Percentiles rank a stretch among this genome's conserved stretches.
Conservation (phyloP, 2,797 vertebrate species). For the Sebastes hubbsi region DNA sequence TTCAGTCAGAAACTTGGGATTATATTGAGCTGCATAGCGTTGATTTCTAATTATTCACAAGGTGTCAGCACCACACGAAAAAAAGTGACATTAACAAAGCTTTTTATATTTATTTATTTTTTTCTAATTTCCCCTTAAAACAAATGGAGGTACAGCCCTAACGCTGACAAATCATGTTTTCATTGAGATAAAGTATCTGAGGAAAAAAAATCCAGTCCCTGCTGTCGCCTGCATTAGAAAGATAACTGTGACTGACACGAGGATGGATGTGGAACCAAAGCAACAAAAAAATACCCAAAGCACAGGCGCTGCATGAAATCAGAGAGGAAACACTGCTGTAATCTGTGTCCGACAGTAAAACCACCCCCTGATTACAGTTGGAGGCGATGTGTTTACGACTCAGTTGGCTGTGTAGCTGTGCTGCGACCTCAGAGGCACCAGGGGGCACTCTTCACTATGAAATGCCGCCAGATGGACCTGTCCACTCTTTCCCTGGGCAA, state of each 20-base stretch:
- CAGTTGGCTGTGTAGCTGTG: slow-evolving; percentile 23
- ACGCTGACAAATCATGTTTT: slow-evolving; percentile 46
- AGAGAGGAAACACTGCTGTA: slow-evolving; percentile 38
- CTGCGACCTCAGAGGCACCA: slow-evolving; percentile 38
- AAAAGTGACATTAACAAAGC: background rate
- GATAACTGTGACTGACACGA: slow-evolving; percentile 62
- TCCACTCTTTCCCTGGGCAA: slow-evolving; percentile 47
- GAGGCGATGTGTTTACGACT: background rate
- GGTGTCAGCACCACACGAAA: background rate
- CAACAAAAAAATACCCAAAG: slow-evolving; percentile 7
- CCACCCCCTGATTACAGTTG: slow-evolving; percentile 7
- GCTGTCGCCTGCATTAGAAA: slow-evolving; percentile 49
- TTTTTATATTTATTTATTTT: background rate
- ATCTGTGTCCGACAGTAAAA: slow-evolving; percentile 48
- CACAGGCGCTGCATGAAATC: slow-evolving; percentile 34
- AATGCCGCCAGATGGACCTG: slow-evolving; percentile 30
- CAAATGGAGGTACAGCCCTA: slow-evolving; percentile 1
- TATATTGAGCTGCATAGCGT: background rate
- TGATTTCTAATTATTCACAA: slow-evolving; percentile 10
- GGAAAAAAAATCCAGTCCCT: background rate
- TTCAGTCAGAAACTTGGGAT: background rate
- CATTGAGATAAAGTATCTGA: slow-evolving; percentile 32
- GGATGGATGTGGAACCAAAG: slow-evolving; percentile 40
- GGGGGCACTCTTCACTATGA: slow-evolving; percentile 68
- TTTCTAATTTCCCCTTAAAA: background rate